These are phyloP conservation scores for Rhombomys opimus DNA, from an alignment of 2,113 vertebrate genomes.

Conservation along the genomic window DNA sequence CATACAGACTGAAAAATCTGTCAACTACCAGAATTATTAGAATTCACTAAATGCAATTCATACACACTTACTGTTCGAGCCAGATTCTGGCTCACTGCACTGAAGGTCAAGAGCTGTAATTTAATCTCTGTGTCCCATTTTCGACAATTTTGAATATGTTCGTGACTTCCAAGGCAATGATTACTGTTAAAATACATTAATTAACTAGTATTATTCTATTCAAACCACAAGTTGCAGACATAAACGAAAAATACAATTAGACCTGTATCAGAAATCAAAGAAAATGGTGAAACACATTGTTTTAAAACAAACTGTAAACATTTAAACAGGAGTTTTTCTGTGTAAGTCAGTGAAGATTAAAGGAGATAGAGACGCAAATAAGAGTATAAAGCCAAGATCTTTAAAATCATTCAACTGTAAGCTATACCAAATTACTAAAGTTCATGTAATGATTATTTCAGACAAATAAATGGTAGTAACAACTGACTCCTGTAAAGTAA, in stretches of 20 bases:
- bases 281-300: slow-evolving; percentile 50
- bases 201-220: slow-evolving; percentile 64
- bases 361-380: slow-evolving; percentile 9
- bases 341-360: background rate
- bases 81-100: slow-evolving; percentile 91
- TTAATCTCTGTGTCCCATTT: slow-evolving; percentile 98
- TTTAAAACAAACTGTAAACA: slow-evolving; percentile 55
- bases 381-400: background rate
- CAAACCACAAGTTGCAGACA: slow-evolving; percentile 64
- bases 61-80: slow-evolving; percentile 92
- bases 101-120: slow-evolving; percentile 92
- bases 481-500: slow-evolving; percentile 17
- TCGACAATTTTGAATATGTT: slow-evolving; percentile 97
- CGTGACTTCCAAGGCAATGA: slow-evolving; percentile 97
- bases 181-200: slow-evolving; percentile 90
- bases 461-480: background rate
- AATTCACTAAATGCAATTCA: slow-evolving; percentile 41
- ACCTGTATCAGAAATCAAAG: slow-evolving; percentile 52
- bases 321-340: slow-evolving; percentile 51
- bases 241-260: slow-evolving; percentile 52
- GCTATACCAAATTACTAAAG: slow-evolving; percentile 18
- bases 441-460: slow-evolving; percentile 1
- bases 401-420: slow-evolving; percentile 34
- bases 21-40: slow-evolving; percentile 40
- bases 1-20: background rate